Evolutionary conservation across 2,113 vertebrate genomes (phyloP).

Genomic region (Potamarius usumacintae): DNA sequence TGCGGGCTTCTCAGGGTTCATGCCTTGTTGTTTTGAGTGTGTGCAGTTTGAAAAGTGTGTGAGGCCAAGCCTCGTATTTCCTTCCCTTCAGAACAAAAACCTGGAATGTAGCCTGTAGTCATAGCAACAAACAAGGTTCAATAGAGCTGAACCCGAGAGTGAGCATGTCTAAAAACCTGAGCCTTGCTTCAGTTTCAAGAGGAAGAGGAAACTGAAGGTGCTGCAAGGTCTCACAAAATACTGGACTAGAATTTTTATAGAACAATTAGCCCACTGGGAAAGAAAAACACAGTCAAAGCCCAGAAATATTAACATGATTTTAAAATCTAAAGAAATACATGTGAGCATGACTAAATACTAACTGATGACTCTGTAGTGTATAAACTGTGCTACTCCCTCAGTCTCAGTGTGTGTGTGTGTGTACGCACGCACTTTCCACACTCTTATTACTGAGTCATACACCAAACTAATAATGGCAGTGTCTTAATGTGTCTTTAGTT

Average conservation of each 20-base stretch:
- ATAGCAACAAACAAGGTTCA: conserved; percentile 69
- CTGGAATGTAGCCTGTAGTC: conserved; percentile 64
- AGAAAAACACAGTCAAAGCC: background rate
- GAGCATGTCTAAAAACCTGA: conserved; percentile 46
- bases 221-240: conserved; percentile 4
- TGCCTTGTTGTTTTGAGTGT: conserved; percentile 9
- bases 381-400: background rate
- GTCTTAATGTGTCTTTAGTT: background rate
- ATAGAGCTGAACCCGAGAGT: conserved; percentile 50
- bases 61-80: conserved; percentile 58
- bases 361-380: background rate
- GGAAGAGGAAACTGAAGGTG: conserved; percentile 29
- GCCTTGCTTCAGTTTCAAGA: conserved; percentile 29
- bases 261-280: background rate
- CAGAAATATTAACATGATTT: background rate
- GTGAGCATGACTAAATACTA: background rate
- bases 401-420: background rate
- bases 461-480: background rate
- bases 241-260: background rate
- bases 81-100: conserved; percentile 47
- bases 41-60: conserved; percentile 22
- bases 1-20: background rate
- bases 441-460: background rate
- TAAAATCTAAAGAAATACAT: background rate
- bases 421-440: background rate